Evolutionary conservation across 37 sponge, comb jelly and placozoan species (phyloP).

Genomic region (Geodia barretti): DNA sequence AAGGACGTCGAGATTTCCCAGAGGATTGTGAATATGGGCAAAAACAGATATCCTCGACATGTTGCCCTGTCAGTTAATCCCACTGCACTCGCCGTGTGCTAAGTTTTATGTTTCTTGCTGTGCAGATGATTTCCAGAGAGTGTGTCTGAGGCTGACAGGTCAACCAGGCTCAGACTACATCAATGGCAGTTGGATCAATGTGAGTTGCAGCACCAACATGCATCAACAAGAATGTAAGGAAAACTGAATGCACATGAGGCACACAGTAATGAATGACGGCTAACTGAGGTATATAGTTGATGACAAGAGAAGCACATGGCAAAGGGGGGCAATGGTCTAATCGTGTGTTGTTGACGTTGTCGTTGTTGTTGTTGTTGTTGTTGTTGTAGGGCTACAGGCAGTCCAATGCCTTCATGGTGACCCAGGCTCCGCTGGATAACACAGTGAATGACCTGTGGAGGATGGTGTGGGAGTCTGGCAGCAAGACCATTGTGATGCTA

Average conservation of each 20-base stretch:
- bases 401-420: slow-evolving; percentile 31
- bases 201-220: slow-evolving; percentile 1
- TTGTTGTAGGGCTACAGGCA: slow-evolving; percentile 60
- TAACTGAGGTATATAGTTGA: no score
- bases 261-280: no score
- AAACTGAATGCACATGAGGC: background rate
- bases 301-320: no score
- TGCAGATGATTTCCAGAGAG: slow-evolving; percentile 8
- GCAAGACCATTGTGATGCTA: slow-evolving; percentile 33
- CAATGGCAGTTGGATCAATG: slow-evolving; percentile 51
- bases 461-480: slow-evolving; percentile 33
- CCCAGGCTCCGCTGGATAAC: slow-evolving; percentile 44
- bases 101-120: no score
- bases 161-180: slow-evolving; percentile 24
- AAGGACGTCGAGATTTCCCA: background rate
- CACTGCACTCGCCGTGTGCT: background rate
- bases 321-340: no score
- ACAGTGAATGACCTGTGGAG: slow-evolving; percentile 50
- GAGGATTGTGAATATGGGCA: background rate
- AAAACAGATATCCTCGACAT: background rate
- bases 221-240: background rate
- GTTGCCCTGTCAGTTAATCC: slow-evolving; percentile 12
- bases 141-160: slow-evolving; percentile 5
- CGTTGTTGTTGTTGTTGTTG: no score
- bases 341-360: no score